phyloP scores from a whole-genome alignment of 2,888 invertebrate species.

The Alitta virens region DNA sequence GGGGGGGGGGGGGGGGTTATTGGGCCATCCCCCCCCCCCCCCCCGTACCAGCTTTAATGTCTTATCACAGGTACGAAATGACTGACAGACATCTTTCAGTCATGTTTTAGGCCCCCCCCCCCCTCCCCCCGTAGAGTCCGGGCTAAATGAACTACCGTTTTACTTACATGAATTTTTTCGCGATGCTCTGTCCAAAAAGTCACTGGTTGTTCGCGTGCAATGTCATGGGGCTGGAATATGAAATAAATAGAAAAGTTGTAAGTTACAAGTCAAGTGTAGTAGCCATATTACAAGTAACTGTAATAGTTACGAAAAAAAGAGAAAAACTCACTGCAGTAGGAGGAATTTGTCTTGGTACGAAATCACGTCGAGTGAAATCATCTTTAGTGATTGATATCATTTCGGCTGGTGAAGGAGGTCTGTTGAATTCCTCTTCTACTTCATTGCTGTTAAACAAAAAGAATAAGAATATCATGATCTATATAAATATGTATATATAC shows the following conservation, averaged over 20 bases:
- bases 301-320: too few relatives aligned
- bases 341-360: constrained; percentile 37
- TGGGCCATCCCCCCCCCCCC: too few relatives aligned
- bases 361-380: constrained; percentile 44
- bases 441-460: constrained; percentile 37
- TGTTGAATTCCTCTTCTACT: constrained; percentile 43
- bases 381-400: constrained; percentile 45
- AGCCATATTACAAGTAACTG: too few relatives aligned
- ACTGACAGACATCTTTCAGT: too few relatives aligned
- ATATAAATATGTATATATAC: neutral
- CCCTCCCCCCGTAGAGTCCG: too few relatives aligned
- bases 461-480: neutral
- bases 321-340: constrained; percentile 48
- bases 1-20: too few relatives aligned
- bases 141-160: too few relatives aligned
- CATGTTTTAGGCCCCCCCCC: too few relatives aligned
- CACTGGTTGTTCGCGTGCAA: constrained; percentile 53
- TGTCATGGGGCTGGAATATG: constrained; percentile 48
- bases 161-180: constrained; percentile 49
- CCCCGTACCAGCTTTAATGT: too few relatives aligned
- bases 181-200: constrained; percentile 57
- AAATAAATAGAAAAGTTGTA: too few relatives aligned
- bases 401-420: constrained; percentile 39
- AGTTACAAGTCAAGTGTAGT: too few relatives aligned
- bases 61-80: too few relatives aligned